These are phyloP conservation scores for Euproctis similis DNA, from an alignment of 2,888 invertebrate genomes.

Conservation along the genomic window DNA sequence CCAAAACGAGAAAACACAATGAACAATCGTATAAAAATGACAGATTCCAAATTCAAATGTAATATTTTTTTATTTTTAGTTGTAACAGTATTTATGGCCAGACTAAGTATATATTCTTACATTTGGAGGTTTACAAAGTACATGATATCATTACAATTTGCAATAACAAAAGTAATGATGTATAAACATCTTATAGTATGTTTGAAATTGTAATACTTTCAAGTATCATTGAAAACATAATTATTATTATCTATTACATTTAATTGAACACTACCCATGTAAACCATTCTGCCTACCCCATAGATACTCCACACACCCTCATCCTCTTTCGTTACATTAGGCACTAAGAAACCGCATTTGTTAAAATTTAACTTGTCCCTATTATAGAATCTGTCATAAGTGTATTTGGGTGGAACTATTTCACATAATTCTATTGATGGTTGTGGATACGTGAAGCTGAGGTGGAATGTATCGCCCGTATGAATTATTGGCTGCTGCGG, in stretches of 20 bases:
- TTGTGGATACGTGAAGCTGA: constrained; percentile 43
- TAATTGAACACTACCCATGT: constrained; percentile 28
- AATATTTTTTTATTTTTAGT: no score
- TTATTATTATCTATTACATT: constrained; percentile 10
- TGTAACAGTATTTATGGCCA: no score
- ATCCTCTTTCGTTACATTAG: constrained; percentile 41
- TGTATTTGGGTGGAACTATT: constrained; percentile 34
- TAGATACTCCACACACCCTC: constrained; percentile 46
- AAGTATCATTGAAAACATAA: not conserved
- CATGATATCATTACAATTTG: no score
- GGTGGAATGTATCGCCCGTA: constrained; percentile 34
- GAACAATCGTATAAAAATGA: no score
- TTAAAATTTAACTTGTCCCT: constrained; percentile 23
- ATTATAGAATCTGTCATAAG: constrained; percentile 45
- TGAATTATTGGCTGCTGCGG: constrained; percentile 14
- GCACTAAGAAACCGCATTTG: constrained; percentile 40
- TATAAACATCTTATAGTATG: no score
- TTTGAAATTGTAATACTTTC: no score
- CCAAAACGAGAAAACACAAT: no score
- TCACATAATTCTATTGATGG: constrained; percentile 41
- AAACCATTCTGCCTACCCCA: constrained; percentile 48
- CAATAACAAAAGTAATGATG: no score
- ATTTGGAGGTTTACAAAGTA: no score
- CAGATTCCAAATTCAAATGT: no score
- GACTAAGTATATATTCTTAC: no score